A percentile compares a stretch with the other conserved stretches of the same genome.
Evolutionary conservation across 2,113 vertebrate genomes (phyloP).

Genomic region (Pristiophorus japonicus): DNA sequence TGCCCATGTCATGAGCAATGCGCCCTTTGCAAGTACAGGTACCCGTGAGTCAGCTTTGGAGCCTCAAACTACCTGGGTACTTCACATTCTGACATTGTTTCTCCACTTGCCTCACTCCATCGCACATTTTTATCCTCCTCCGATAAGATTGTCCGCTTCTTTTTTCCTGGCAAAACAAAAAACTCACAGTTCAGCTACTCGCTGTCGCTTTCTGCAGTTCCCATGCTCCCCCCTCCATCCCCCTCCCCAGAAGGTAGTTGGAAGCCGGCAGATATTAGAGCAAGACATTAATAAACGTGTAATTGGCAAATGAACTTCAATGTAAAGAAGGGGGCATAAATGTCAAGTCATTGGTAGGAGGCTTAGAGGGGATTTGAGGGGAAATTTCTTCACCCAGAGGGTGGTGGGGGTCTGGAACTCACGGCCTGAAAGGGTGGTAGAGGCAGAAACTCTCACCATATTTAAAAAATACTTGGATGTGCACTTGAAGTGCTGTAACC

Average conservation of each 20-base stretch:
- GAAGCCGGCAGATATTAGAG: not conserved
- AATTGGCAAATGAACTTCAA: too few species aligned
- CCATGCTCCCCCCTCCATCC: too few species aligned
- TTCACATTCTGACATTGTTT: not conserved
- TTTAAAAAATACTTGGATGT: too few species aligned
- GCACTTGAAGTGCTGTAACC: too few species aligned
- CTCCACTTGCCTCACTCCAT: slow-evolving; percentile 10
- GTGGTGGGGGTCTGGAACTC: too few species aligned
- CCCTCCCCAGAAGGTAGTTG: not conserved
- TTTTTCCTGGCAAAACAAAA: not conserved
- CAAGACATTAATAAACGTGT: not conserved
- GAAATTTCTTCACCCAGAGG: too few species aligned
- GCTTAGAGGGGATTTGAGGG: too few species aligned
- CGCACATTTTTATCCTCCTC: not conserved
- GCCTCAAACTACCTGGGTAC: not conserved
- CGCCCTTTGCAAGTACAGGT: not conserved
- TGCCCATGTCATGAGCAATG: not conserved
- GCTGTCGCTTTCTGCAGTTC: not conserved
- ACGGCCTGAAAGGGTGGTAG: too few species aligned
- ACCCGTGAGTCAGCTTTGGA: not conserved
- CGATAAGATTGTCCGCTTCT: slow-evolving; percentile 19
- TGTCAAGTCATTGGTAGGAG: too few species aligned
- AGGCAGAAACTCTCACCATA: too few species aligned
- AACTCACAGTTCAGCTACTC: not conserved
- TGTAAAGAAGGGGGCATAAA: too few species aligned